These are phyloP conservation scores for Heterodera carotae DNA, from an alignment of 1,140 invertebrate genomes.

Conservation along the genomic window DNA sequence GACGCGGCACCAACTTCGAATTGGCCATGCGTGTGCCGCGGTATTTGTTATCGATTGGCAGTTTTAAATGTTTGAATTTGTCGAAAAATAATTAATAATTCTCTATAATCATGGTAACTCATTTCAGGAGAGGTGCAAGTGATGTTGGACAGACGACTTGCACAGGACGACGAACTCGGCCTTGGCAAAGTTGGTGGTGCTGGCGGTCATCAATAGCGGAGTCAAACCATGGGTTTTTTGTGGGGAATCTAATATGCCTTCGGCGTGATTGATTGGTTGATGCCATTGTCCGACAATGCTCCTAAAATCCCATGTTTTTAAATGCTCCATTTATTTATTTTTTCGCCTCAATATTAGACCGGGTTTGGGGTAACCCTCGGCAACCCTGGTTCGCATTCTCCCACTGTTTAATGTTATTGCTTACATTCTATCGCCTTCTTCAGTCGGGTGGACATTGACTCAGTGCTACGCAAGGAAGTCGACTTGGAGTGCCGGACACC, in stretches of 20 bases:
- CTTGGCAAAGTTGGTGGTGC: constrained; percentile 80
- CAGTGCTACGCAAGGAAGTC: constrained; percentile 89
- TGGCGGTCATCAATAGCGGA: constrained; percentile 69
- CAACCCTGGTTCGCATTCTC: too few species aligned
- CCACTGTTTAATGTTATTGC: too few species aligned
- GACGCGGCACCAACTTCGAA: constrained; percentile 79
- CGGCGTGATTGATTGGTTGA: too few species aligned
- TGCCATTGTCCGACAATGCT: too few species aligned
- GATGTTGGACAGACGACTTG: constrained; percentile 89
- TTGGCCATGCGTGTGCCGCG: constrained; percentile 80
- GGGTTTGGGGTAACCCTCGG: too few species aligned
- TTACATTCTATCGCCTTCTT: constrained; percentile 55
- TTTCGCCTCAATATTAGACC: too few species aligned
- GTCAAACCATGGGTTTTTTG: too few species aligned
- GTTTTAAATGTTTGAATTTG: constrained; percentile 74
- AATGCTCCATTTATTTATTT: too few species aligned
- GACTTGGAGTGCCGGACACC: constrained; percentile 39
- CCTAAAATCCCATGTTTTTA: too few species aligned
- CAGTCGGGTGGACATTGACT: constrained; percentile 85
- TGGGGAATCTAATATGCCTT: too few species aligned
- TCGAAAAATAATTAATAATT: too few species aligned
- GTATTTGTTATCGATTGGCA: constrained; percentile 89
- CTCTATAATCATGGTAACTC: too few species aligned
- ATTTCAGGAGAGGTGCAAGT: constrained; percentile 68
- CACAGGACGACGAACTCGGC: constrained; percentile 90